phyloP scores from a whole-genome alignment of 37 sponge, comb jelly and placozoan species.

The Aphrocallistes beatrix region DNA sequence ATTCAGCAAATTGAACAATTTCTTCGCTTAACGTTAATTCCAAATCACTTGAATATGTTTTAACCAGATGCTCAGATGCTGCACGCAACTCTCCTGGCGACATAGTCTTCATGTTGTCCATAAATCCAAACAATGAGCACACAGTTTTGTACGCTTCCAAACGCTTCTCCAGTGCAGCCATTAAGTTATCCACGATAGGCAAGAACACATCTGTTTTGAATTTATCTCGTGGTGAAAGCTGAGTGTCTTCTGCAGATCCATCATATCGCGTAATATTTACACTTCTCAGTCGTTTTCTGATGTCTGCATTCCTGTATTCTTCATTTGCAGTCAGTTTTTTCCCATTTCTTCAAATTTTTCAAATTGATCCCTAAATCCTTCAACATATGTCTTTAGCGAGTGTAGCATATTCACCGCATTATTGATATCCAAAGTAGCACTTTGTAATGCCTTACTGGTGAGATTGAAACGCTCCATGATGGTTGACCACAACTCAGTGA shows the following conservation, averaged over 20 bases:
- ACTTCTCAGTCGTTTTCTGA: no score
- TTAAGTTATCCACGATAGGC: neutral
- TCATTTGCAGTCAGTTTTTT: no score
- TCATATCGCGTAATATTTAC: no score
- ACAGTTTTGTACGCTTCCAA: neutral
- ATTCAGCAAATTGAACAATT: slow-evolving; percentile 18
- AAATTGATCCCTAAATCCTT: neutral
- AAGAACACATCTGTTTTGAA: neutral
- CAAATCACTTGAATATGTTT: slow-evolving; percentile 19
- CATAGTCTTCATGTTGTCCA: neutral
- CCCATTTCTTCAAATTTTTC: no score
- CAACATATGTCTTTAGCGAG: neutral
- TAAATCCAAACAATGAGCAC: neutral
- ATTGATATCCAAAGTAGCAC: neutral
- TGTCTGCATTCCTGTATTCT: no score
- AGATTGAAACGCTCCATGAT: neutral
- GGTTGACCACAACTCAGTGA: neutral
- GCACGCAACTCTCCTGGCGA: neutral
- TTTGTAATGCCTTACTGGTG: neutral
- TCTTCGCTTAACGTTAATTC: slow-evolving; percentile 7
- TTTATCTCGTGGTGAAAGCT: neutral
- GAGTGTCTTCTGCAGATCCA: neutral
- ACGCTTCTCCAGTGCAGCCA: neutral
- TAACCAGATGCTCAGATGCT: neutral
- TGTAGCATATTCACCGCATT: neutral